Percentiles rank a stretch among this genome's conserved stretches.
These are phyloP conservation scores for Ametastegia equiseti DNA, from an alignment of 2,888 invertebrate genomes.

Conservation along the genomic window DNA sequence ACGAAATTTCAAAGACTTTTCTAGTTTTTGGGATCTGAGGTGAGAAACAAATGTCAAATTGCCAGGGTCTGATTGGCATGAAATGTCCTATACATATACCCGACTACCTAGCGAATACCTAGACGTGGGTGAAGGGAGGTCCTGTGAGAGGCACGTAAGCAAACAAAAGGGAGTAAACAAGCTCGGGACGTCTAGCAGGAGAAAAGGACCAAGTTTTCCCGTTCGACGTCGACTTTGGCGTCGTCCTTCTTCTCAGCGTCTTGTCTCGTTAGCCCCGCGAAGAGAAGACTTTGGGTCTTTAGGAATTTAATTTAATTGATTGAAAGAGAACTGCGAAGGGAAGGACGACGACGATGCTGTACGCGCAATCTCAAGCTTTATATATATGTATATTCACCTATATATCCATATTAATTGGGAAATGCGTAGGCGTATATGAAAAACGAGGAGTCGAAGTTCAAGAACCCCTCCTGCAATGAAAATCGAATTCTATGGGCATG, in stretches of 20 bases:
- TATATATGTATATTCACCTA: too few relatives aligned
- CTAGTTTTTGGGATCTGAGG: too few relatives aligned
- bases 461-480: too few relatives aligned
- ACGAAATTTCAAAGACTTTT: too few relatives aligned
- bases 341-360: not conserved
- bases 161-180: constrained; percentile 20
- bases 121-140: not conserved
- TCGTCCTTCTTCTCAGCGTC: not conserved
- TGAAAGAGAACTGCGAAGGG: not conserved
- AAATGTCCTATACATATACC: not conserved
- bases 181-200: not conserved
- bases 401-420: constrained; percentile 11
- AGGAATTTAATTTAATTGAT: constrained; percentile 41
- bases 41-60: too few relatives aligned
- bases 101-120: not conserved
- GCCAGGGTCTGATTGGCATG: too few relatives aligned
- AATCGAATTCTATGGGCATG: too few relatives aligned
- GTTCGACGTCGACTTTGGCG: not conserved
- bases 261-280: constrained; percentile 23
- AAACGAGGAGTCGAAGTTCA: too few relatives aligned
- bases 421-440: not conserved
- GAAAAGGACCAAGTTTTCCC: not conserved
- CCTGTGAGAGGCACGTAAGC: constrained; percentile 12
- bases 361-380: not conserved
- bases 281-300: constrained; percentile 2